Conservation (phyloP, 1,140 invertebrate species). For the Theocolax elegans region DNA sequence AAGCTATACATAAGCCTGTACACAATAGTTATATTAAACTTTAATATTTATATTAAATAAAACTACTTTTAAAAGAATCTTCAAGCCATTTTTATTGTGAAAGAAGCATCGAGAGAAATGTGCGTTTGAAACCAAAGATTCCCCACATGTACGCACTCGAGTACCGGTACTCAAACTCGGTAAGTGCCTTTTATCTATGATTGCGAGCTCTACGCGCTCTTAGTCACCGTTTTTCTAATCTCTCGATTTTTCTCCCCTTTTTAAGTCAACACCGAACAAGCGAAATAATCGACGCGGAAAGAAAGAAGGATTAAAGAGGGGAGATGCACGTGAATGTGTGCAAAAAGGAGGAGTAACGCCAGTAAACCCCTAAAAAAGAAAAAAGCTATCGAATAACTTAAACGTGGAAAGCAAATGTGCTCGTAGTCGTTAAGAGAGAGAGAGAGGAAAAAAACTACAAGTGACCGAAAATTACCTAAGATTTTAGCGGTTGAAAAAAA, state of each 20-base stretch:
- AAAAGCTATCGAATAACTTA: too few relatives aligned
- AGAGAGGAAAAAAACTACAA: too few relatives aligned
- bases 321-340: too few relatives aligned
- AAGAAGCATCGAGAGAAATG: not conserved
- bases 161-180: not conserved
- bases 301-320: slow-evolving; percentile 7
- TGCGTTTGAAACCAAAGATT: not conserved
- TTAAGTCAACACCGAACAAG: slow-evolving; percentile 22
- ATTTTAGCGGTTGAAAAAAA: too few relatives aligned
- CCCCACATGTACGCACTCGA: not conserved
- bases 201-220: slow-evolving; percentile 28
- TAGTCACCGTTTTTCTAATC: slow-evolving; percentile 15
- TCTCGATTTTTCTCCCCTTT: not conserved
- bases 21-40: too few relatives aligned
- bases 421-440: too few relatives aligned
- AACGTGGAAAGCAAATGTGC: too few relatives aligned
- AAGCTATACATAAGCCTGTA: too few relatives aligned
- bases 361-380: too few relatives aligned
- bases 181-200: slow-evolving; percentile 30
- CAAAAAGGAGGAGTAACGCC: not conserved
- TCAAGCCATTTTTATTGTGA: not conserved
- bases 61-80: too few relatives aligned
- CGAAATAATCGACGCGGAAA: not conserved
- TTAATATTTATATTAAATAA: too few relatives aligned
- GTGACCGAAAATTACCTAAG: too few relatives aligned